Evolutionary conservation across 2,113 vertebrate species (phyloP).

Genomic region (Colistium nudipinnis): DNA sequence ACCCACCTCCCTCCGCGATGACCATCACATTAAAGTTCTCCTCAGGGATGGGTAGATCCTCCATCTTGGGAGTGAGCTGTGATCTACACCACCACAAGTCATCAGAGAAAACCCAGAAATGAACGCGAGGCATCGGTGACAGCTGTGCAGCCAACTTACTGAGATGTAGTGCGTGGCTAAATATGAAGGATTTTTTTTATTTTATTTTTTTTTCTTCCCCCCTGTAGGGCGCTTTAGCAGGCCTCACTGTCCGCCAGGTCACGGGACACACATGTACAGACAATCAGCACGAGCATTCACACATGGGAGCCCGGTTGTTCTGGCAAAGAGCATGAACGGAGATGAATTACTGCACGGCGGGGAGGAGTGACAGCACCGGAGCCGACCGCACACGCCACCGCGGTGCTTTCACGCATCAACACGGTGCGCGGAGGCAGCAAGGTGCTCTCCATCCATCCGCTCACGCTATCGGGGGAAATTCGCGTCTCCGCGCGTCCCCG

Average conservation of each 20-base stretch:
- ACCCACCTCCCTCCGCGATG: neutral
- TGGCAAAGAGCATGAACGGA: constrained; percentile 54
- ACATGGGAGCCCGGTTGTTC: constrained; percentile 30
- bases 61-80: constrained; percentile 50
- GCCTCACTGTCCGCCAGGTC: constrained; percentile 43
- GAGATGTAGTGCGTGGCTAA: too few species aligned
- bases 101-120: constrained; percentile 13
- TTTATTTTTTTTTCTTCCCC: too few species aligned
- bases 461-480: constrained; percentile 36
- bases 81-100: constrained; percentile 8
- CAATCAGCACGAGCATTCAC: constrained; percentile 33
- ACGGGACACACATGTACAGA: constrained; percentile 44
- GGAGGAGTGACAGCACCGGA: constrained; percentile 25
- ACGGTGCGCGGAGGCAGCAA: constrained; percentile 44
- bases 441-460: constrained; percentile 63
- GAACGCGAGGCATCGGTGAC: constrained; percentile 26
- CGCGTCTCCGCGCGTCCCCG: constrained; percentile 1
- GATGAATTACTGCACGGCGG: constrained; percentile 55
- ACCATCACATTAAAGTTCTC: constrained; percentile 43
- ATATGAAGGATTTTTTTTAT: too few species aligned
- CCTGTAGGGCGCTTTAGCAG: neutral
- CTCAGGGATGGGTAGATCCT: constrained; percentile 35
- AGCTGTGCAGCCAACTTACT: neutral
- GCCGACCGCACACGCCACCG: constrained; percentile 32
- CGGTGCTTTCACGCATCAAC: constrained; percentile 21